phyloP scores from a whole-genome alignment of 2,888 invertebrate species.

The Luperina testacea region DNA sequence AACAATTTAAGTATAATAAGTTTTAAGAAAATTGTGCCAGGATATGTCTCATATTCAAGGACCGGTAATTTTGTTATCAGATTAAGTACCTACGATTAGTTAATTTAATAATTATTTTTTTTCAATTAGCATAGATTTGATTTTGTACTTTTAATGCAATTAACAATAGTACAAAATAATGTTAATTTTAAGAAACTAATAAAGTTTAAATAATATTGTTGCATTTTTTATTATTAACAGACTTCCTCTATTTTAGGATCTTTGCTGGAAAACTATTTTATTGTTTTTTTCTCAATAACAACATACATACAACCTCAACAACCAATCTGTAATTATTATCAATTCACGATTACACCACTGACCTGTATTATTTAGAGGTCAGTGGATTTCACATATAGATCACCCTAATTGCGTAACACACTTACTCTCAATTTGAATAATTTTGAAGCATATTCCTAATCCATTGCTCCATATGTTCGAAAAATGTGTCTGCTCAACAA shows the following conservation, averaged over 20 bases:
- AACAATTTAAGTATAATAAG: slow-evolving; percentile 50
- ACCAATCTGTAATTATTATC: too few relatives aligned
- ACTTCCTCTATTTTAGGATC: neutral
- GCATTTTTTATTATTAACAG: slow-evolving; percentile 18
- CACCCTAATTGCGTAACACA: too few relatives aligned
- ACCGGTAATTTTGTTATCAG: slow-evolving; percentile 47
- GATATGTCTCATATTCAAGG: slow-evolving; percentile 43
- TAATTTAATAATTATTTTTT: slow-evolving; percentile 53
- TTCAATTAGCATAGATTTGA: slow-evolving; percentile 57
- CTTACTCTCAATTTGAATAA: too few relatives aligned
- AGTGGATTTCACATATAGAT: too few relatives aligned
- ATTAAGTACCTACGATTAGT: slow-evolving; percentile 39
- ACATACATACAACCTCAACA: too few relatives aligned
- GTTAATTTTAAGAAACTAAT: slow-evolving; percentile 69
- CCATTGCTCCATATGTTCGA: too few relatives aligned
- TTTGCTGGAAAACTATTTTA: neutral
- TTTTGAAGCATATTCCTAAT: too few relatives aligned
- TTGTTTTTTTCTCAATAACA: neutral
- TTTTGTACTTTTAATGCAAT: slow-evolving; percentile 66
- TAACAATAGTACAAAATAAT: slow-evolving; percentile 71
- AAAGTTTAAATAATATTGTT: slow-evolving; percentile 59
- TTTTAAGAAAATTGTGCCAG: slow-evolving; percentile 50
- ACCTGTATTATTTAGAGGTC: too few relatives aligned
- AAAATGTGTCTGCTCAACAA: too few relatives aligned
- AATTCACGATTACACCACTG: too few relatives aligned